Evolutionary conservation across 2,797 vertebrate genomes (phyloP).

Genomic region (Neosilurus mollespiculum): DNA sequence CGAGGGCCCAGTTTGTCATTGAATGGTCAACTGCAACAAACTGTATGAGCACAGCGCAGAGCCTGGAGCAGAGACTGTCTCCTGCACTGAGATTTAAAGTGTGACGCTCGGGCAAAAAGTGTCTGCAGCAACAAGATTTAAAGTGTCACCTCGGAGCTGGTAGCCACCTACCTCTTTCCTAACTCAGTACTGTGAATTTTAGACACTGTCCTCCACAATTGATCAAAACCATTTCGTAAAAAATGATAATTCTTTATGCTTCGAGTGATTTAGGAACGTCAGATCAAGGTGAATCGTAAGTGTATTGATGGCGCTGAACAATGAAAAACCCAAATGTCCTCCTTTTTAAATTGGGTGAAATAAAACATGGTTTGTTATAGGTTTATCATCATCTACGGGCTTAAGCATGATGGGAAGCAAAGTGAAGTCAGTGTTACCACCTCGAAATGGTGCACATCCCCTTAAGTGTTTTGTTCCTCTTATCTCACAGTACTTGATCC

Average conservation of each 20-base stretch:
- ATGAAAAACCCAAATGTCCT: neutral
- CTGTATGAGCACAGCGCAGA: conserved; percentile 10
- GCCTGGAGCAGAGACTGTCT: conserved; percentile 26
- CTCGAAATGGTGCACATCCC: neutral
- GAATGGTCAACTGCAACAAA: conserved; percentile 39
- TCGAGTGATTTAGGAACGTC: neutral
- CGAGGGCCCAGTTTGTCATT: conserved; percentile 44
- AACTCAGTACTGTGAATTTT: conserved; percentile 33
- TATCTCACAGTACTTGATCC: neutral
- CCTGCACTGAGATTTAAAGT: conserved; percentile 37
- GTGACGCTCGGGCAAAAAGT: neutral
- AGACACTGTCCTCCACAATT: neutral
- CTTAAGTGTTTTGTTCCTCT: neutral
- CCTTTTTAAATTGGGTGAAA: no score
- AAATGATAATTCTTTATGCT: neutral
- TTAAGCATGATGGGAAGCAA: neutral
- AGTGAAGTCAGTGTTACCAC: neutral
- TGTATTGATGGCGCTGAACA: conserved; percentile 19
- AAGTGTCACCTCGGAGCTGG: conserved; percentile 27
- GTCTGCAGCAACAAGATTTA: conserved; percentile 16
- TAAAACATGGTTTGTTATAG: no score
- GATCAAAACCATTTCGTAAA: conserved; percentile 20
- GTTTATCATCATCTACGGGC: no score
- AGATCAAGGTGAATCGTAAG: neutral
- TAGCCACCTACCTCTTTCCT: neutral